A percentile compares a stretch with the other conserved stretches of the same genome.
phyloP scores from a whole-genome alignment of 2,888 invertebrate species.

The Deroplatys truncata region DNA sequence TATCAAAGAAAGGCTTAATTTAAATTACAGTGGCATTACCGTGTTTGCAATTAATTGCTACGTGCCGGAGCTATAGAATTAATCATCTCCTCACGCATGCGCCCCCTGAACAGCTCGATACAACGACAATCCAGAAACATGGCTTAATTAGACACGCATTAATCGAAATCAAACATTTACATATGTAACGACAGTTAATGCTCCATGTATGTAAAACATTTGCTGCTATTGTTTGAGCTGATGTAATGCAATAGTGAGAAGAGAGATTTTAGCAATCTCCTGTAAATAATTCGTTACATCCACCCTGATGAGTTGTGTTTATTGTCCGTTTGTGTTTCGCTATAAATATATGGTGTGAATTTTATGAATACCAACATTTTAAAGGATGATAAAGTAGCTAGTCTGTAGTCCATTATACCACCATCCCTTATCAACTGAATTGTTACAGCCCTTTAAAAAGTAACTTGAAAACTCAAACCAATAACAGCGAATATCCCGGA shows the following conservation, averaged over 20 bases:
- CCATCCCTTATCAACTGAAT: too few relatives aligned
- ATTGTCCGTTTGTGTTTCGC: neutral
- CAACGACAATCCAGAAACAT: neutral
- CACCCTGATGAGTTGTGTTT: neutral
- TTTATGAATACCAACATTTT: neutral
- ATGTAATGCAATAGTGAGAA: neutral
- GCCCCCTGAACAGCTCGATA: neutral
- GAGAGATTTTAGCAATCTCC: neutral
- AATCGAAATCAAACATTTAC: neutral
- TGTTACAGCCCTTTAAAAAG: too few relatives aligned
- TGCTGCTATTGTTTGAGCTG: neutral
- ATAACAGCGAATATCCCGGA: too few relatives aligned
- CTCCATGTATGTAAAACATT: neutral
- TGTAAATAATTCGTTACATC: neutral
- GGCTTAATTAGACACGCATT: neutral
- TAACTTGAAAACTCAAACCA: too few relatives aligned
- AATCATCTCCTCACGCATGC: neutral
- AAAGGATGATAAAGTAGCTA: too few relatives aligned
- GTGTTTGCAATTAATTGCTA: neutral
- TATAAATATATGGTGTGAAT: neutral
- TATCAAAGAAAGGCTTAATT: neutral
- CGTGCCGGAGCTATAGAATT: neutral
- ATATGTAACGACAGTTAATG: neutral
- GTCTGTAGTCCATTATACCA: too few relatives aligned
- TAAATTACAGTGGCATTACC: neutral